Base-by-base conservation (phyloP, 1,140 invertebrate species). In the Metopolophium dirhodum region DNA sequence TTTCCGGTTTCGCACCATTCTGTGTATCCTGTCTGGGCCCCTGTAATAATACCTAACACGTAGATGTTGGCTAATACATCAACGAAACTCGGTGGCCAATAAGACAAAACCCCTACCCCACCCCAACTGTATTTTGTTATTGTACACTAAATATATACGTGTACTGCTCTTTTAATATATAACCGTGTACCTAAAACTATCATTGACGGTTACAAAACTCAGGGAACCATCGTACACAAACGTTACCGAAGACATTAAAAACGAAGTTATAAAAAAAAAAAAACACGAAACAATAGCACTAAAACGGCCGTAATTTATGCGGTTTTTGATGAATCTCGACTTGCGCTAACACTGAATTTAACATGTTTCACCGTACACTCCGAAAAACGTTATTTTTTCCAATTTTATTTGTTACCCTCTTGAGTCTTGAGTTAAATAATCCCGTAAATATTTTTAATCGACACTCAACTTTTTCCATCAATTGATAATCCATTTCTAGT, bases 1-100 rank as follows among this genome's bases (percentile, higher is more conserved):
- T 93, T 93, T 93, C 91, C 91, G 91, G 91, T 93, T 93, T 93
- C 91, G 91, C 91, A 93, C 91, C 91, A 57, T 93, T 93, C 91
- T 93, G 47, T 86, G 77, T 86, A 93, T 93, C 91, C 91, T 93
- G 91, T 93, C 91, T 83, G 49, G 49, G 91, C 47, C 82, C 49
- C 91, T 26, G 82, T 85, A 93, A 93, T 85, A 93, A 93, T 35
- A 37, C 91, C 68, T 49, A 83, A 92, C 91, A 83, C 91, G 77
- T 92, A 92, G 61, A 92, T 49, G 91, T 92, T 77, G 61, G 61
- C 90, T 91, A 91, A 82, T 82, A 91, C 47, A 51, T 83, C 68
- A 23, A 92, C 91, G 30, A 37, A 85, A 83, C 91, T 82, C 41
- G 41, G 61, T 45, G 47, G 47, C 68, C 91, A 83, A 85, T 92